phyloP scores from a whole-genome alignment of 1,140 invertebrate genomes.

The Cotesia glomerata region DNA sequence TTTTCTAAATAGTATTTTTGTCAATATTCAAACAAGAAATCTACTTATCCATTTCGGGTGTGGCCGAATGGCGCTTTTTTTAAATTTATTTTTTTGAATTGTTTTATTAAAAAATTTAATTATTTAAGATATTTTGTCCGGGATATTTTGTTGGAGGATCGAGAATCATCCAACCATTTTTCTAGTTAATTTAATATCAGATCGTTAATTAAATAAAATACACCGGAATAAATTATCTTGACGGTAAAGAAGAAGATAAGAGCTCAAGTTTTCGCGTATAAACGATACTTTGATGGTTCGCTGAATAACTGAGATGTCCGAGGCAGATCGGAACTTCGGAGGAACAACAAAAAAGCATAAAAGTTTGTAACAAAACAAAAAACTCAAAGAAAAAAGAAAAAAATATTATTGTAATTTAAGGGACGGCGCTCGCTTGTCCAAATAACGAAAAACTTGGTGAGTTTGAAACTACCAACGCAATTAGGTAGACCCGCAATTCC shows the following conservation, averaged over 20 bases:
- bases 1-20: too few species aligned
- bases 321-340: background rate
- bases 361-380: background rate
- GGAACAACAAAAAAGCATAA: too few species aligned
- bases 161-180: too few species aligned
- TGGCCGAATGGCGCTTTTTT: too few species aligned
- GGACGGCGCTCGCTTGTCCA: background rate
- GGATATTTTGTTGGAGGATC: too few species aligned
- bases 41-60: too few species aligned
- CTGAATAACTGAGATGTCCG: constrained; percentile 9
- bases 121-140: too few species aligned
- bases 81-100: too few species aligned
- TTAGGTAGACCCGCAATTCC: constrained; percentile 6
- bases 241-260: background rate
- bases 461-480: constrained; percentile 17
- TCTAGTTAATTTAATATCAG: too few species aligned
- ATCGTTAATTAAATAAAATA: background rate
- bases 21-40: too few species aligned
- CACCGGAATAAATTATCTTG: background rate
- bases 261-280: background rate
- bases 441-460: constrained; percentile 17
- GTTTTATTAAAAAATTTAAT: too few species aligned
- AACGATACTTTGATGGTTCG: background rate
- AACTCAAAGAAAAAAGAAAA: background rate
- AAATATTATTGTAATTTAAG: constrained; percentile 11